phyloP scores from a whole-genome alignment of 2,797 vertebrate species.

The Eulemur rubriventer region DNA sequence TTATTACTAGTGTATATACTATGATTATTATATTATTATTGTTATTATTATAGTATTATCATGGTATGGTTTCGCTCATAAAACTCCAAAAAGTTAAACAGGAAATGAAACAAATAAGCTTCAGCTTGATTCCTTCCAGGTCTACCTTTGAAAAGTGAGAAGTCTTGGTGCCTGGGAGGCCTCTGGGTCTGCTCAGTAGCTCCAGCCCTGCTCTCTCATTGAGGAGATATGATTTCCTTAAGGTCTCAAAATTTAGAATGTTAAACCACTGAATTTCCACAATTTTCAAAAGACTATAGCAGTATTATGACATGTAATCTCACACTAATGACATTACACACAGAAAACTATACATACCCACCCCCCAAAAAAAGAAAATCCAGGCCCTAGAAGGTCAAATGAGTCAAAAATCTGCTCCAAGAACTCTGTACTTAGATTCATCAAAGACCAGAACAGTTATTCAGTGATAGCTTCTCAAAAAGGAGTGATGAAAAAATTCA shows the following conservation, averaged over 20 bases:
- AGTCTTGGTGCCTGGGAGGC: neutral
- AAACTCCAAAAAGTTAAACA: neutral
- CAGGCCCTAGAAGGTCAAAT: neutral
- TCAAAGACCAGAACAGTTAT: neutral
- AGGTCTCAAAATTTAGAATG: neutral
- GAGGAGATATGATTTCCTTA: neutral
- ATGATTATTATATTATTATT: neutral
- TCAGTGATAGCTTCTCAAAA: neutral
- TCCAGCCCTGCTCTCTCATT: neutral
- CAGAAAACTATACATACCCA: neutral
- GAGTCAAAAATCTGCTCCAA: neutral
- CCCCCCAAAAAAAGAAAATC: neutral
- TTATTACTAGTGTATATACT: neutral
- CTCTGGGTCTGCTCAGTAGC: neutral
- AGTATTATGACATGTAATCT: neutral
- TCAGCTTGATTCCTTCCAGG: neutral
- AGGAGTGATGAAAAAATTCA: neutral
- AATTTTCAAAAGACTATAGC: neutral
- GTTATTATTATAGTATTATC: neutral
- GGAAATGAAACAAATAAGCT: neutral
- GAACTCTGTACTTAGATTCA: neutral
- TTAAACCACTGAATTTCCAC: neutral
- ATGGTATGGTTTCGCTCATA: neutral
- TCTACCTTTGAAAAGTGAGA: neutral
- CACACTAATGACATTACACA: neutral